Evolutionary conservation across 2,797 vertebrate genomes (phyloP).

Genomic region (Somateria mollissima): DNA sequence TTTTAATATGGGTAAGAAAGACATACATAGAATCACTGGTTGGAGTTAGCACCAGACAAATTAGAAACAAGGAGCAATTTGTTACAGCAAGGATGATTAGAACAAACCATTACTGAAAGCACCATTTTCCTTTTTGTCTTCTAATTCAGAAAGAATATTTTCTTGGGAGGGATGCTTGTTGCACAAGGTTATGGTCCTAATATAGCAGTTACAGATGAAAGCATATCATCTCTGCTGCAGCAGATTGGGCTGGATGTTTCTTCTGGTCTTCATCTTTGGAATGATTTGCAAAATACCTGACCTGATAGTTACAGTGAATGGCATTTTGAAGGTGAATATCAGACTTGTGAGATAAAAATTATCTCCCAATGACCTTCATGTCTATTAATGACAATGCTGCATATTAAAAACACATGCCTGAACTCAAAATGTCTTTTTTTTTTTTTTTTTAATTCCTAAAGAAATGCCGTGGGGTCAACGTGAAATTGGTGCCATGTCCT

Average conservation of each 20-base stretch:
- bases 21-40: neutral
- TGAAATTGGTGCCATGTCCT: neutral
- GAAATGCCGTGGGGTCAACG: neutral
- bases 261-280: neutral
- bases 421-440: neutral
- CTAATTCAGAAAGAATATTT: neutral
- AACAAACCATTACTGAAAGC: neutral
- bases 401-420: neutral
- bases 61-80: constrained; percentile 42
- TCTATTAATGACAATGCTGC: neutral
- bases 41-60: constrained; percentile 20
- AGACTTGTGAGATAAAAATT: neutral
- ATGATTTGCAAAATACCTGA: neutral
- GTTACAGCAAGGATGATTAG: constrained; percentile 18
- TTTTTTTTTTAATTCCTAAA: neutral
- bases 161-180: neutral
- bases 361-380: neutral
- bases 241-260: neutral
- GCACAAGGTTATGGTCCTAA: neutral
- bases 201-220: neutral
- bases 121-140: neutral
- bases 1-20: neutral
- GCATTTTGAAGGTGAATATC: neutral
- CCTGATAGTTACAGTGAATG: neutral
- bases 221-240: neutral